Base-by-base conservation (phyloP, 2,113 vertebrate species). In the Colinus virginianus region DNA sequence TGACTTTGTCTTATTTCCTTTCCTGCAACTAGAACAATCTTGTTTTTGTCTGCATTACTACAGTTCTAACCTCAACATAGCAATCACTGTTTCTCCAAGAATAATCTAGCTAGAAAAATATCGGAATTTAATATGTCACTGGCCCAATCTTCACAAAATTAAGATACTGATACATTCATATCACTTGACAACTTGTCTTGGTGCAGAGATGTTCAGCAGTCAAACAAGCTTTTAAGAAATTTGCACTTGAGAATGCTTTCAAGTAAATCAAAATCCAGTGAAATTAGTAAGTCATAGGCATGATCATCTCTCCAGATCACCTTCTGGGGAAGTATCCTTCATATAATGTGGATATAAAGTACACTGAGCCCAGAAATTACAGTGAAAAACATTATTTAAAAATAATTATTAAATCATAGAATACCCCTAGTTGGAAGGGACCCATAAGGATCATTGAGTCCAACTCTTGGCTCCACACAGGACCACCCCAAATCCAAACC, bases 1-100 rank as follows among this genome's bases (percentile, higher is more conserved):
- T 0, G 0, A 25, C 17, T 49, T 36, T 43, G 11, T 64, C 2
- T 28, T 71, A 11, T 19, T 9, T 59, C 2, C 6, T 64, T 82
- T 68, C 28, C 20, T 51, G 6, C 12, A 76, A 9, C 53, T 12
- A 53, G 28, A 81, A 45, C 2, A 4, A 56, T n/a, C 30, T 23
- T 53, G 13, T 7, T 59, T 71, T 67, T 4, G 21, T 79, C n/a
- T 76, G 17, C 4, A 20, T 66, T 82, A 25, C 22, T 74, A 53
- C 43, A 63, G 21, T 58, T 88, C 48, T 86, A 38, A 53, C 18
- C 30, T 83, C n/a, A 86, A 34, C 6, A 28, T 8, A 55, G 2
- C 3, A 19, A 7, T 82, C 13, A 14, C 3, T 56, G 5, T 66
- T 84, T 67, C 13, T 56, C 13, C 9, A 69, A 63, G 8, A 49